A percentile compares a stretch with the other conserved stretches of the same genome.
Evolutionary conservation across 2,113 vertebrate species (phyloP).

Genomic region (Callorhinus ursinus): DNA sequence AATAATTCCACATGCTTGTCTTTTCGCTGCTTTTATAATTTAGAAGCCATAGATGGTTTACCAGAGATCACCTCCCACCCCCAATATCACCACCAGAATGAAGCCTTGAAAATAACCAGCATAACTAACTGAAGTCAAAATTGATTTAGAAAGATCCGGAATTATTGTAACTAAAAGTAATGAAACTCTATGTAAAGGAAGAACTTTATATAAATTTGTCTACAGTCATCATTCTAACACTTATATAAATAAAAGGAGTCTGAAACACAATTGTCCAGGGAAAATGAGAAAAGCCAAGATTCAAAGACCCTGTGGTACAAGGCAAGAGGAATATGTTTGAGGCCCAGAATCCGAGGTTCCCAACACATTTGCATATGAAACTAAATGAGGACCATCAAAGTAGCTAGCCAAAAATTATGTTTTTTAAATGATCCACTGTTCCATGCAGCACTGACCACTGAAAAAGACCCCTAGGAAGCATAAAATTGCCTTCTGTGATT

Average conservation of each 20-base stretch:
- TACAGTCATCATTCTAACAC: not conserved
- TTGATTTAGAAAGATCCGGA: not conserved
- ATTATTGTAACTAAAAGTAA: not conserved
- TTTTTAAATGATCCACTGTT: slow-evolving; percentile 45
- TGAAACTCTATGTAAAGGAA: slow-evolving; percentile 28
- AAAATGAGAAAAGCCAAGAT: slow-evolving; percentile 39
- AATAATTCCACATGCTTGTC: slow-evolving; percentile 46
- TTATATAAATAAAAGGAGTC: slow-evolving; percentile 43
- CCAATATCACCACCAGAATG: not conserved
- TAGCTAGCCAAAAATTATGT: slow-evolving; percentile 37
- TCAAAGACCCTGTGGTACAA: slow-evolving; percentile 41
- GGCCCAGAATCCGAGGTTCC: not conserved
- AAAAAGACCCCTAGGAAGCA: slow-evolving; percentile 31
- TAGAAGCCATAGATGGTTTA: slow-evolving; percentile 33
- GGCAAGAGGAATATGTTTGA: not conserved
- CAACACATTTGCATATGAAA: slow-evolving; percentile 32
- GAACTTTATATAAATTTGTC: not conserved
- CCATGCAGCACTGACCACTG: not conserved
- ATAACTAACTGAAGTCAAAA: slow-evolving; percentile 25
- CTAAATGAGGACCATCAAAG: slow-evolving; percentile 37
- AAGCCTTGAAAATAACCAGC: slow-evolving; percentile 3
- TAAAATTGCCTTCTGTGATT: slow-evolving; percentile 35
- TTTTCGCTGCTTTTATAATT: slow-evolving; percentile 54
- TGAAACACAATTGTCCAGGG: slow-evolving; percentile 11
- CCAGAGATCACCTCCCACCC: not conserved